A percentile compares a stretch with the other conserved stretches of the same genome.
Evolutionary conservation across 2,797 vertebrate species (phyloP).

Genomic region (Botia almorhae): DNA sequence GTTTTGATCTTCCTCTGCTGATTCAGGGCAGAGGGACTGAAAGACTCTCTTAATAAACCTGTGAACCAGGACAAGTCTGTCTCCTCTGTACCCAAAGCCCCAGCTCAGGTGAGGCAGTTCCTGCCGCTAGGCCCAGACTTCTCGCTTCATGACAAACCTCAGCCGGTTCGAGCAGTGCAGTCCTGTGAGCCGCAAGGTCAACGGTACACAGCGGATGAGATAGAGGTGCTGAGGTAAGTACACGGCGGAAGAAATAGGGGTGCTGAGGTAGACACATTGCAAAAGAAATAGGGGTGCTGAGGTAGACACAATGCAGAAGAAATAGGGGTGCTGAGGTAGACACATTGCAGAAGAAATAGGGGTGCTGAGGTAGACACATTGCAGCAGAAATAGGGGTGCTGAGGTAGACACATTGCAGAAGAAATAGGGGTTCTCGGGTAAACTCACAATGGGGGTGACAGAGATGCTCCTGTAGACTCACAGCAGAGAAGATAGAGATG

Average conservation of each 20-base stretch:
- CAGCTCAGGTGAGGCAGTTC: constrained; percentile 82
- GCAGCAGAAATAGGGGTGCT: too few species aligned
- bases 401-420: too few species aligned
- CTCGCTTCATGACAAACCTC: constrained; percentile 85
- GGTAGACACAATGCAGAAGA: too few species aligned
- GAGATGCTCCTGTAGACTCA: background rate
- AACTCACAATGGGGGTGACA: too few species aligned
- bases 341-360: too few species aligned
- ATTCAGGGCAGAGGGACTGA: constrained; percentile 91
- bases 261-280: too few species aligned
- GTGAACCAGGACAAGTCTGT: constrained; percentile 78
- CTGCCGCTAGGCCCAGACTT: constrained; percentile 91
- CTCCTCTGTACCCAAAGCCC: constrained; percentile 76
- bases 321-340: too few species aligned
- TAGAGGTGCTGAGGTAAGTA: constrained; percentile 93
- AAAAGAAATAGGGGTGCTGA: too few species aligned
- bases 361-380: too few species aligned
- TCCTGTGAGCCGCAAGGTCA: constrained; percentile 89
- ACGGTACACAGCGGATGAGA: constrained; percentile 92
- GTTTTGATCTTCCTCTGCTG: constrained; percentile 2
- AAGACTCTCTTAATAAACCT: constrained; percentile 84
- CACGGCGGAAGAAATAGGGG: background rate
- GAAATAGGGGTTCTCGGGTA: too few species aligned
- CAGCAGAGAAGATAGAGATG: background rate
- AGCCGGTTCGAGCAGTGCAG: constrained; percentile 83